A percentile compares a stretch with the other conserved stretches of the same genome.
phyloP scores from a whole-genome alignment of 2,888 invertebrate genomes.

The Scaptomyza caliginosa region DNA sequence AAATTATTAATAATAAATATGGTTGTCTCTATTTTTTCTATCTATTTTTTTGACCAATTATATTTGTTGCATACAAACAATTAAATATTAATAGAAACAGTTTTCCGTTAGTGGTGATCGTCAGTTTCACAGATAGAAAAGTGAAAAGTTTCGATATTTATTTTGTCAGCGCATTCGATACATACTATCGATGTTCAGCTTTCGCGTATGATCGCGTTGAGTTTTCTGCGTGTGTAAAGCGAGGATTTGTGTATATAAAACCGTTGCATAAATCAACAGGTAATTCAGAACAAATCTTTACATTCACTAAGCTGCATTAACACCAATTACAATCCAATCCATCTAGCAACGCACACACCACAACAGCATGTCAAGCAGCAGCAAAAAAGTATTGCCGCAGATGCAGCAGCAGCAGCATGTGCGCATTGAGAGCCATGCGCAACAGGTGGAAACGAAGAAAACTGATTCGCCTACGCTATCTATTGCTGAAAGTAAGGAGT shows the following conservation, averaged over 20 bases:
- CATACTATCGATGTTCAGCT: constrained; percentile 18
- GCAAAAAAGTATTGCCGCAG: constrained; percentile 40
- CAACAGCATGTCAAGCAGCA: constrained; percentile 49
- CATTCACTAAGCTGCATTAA: constrained; percentile 24
- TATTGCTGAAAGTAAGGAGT: constrained; percentile 69
- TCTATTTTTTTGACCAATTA: not conserved
- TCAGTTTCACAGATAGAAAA: not conserved
- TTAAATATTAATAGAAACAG: not conserved
- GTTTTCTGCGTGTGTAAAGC: constrained; percentile 45
- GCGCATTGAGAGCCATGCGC: constrained; percentile 41
- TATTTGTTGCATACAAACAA: not conserved
- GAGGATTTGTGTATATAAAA: constrained; percentile 67
- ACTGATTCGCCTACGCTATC: constrained; percentile 42
- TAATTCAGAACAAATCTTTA: constrained; percentile 49
- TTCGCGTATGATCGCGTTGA: constrained; percentile 53
- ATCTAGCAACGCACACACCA: constrained; percentile 17
- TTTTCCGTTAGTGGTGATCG: constrained; percentile 33
- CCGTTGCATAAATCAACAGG: constrained; percentile 72
- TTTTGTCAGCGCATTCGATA: constrained; percentile 27
- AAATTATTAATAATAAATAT: not conserved
- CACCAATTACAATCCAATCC: not conserved
- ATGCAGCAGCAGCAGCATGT: constrained; percentile 51
- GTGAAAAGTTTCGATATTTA: constrained; percentile 29
- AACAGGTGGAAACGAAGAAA: constrained; percentile 42
- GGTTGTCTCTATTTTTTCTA: not conserved